Conservation (phyloP, 2,797 vertebrate species). For the Vipera ursinii region DNA sequence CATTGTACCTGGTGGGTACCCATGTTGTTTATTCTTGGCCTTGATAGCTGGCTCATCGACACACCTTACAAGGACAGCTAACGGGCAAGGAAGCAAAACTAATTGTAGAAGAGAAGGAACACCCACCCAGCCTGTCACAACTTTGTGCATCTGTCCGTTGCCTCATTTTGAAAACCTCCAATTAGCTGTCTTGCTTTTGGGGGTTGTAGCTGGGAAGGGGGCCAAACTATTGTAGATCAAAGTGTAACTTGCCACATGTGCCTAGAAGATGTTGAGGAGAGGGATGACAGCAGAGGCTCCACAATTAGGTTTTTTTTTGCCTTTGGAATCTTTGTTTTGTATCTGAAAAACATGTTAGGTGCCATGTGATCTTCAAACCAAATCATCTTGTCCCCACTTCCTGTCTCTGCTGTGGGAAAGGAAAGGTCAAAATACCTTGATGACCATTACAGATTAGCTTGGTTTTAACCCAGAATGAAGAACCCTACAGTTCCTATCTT, state of each 20-base stretch:
- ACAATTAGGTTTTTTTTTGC: too few species aligned
- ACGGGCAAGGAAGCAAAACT: neutral
- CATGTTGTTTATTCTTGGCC: neutral
- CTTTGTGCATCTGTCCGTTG: neutral
- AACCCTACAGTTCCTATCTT: neutral
- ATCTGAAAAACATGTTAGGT: neutral
- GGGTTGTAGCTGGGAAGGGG: neutral
- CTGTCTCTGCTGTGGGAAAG: neutral
- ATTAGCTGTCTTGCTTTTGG: neutral
- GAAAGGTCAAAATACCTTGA: fast-evolving
- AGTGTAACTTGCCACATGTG: neutral
- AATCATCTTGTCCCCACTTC: neutral
- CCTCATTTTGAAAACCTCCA: neutral
- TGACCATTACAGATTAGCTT: neutral
- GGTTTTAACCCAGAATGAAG: neutral
- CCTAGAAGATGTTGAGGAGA: neutral
- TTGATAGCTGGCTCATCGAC: neutral
- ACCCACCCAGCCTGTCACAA: neutral
- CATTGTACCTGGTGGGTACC: neutral
- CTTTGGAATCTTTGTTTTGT: neutral
- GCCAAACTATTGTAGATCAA: neutral
- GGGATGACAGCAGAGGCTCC: neutral
- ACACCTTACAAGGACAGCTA: neutral
- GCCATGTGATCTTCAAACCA: neutral
- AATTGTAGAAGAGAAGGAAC: neutral